Percentiles rank a stretch among this genome's conserved stretches.
Evolutionary conservation across 92 coral and sea anemone genomes (phyloP).

Genomic region (Zoanthus solanderi): DNA sequence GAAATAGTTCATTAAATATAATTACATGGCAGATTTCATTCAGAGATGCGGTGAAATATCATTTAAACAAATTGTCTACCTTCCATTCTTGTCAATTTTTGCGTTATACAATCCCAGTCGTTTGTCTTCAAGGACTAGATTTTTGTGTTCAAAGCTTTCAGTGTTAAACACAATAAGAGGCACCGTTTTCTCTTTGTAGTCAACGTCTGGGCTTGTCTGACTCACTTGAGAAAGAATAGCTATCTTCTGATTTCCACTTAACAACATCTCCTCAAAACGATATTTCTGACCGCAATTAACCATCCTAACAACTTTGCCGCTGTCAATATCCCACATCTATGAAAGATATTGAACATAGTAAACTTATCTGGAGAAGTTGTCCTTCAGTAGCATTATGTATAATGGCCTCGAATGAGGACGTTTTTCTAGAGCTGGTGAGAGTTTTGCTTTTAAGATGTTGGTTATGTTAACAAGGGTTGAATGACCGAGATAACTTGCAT

Average conservation of each 20-base stretch:
- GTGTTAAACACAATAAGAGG: slow-evolving; percentile 71
- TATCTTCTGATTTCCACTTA: slow-evolving; percentile 77
- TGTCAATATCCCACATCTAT: slow-evolving; percentile 82
- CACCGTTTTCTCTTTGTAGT: slow-evolving; percentile 69
- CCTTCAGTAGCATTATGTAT: not conserved
- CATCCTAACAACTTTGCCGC: slow-evolving; percentile 80
- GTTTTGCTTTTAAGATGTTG: too few relatives aligned
- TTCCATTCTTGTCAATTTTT: slow-evolving; percentile 74
- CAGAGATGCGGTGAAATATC: too few relatives aligned
- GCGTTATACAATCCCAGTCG: slow-evolving; percentile 69
- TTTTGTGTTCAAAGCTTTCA: slow-evolving; percentile 61
- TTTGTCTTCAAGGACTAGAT: slow-evolving; percentile 46
- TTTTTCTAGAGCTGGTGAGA: too few relatives aligned
- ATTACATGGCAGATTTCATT: too few relatives aligned
- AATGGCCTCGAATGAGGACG: too few relatives aligned
- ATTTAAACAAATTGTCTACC: slow-evolving; percentile 14
- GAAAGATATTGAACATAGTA: not conserved
- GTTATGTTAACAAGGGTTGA: too few relatives aligned
- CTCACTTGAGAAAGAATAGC: slow-evolving; percentile 81
- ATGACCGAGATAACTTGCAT: too few relatives aligned
- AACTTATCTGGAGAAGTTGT: not conserved
- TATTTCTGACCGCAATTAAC: slow-evolving; percentile 81
- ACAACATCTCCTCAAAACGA: slow-evolving; percentile 84
- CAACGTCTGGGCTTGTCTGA: slow-evolving; percentile 16
- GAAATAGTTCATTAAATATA: too few relatives aligned